A percentile compares a stretch with the other conserved stretches of the same genome.
These are phyloP conservation scores for Eupelmus urozonus DNA, from an alignment of 2,888 invertebrate genomes.

Conservation along the genomic window DNA sequence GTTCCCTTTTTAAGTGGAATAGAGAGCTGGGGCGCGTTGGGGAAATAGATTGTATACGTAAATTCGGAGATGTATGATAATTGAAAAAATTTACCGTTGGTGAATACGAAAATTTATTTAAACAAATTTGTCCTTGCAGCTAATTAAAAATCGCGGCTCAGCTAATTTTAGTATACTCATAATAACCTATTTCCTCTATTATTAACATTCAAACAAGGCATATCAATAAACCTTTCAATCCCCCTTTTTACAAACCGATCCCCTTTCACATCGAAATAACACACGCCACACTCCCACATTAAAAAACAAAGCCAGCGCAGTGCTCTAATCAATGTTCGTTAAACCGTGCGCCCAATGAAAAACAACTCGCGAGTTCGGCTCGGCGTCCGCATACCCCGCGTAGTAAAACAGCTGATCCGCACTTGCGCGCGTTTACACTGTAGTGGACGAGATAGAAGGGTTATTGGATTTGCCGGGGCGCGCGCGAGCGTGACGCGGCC, in stretches of 20 bases:
- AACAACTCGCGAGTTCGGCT: constrained; percentile 22
- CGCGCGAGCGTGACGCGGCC: background rate
- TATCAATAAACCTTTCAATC: too few species aligned
- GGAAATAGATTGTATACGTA: constrained; percentile 29
- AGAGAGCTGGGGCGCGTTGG: constrained; percentile 14
- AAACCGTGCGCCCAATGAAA: constrained; percentile 59
- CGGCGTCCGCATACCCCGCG: background rate
- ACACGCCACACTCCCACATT: background rate
- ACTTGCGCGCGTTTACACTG: background rate
- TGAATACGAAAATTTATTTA: too few species aligned
- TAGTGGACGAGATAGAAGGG: constrained; percentile 6
- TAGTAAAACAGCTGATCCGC: constrained; percentile 59
- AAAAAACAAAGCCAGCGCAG: background rate
- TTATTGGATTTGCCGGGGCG: constrained; percentile 59
- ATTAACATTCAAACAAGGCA: too few species aligned
- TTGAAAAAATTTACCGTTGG: too few species aligned
- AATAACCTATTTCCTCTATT: too few species aligned
- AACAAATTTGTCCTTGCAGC: too few species aligned
- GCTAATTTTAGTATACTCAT: too few species aligned
- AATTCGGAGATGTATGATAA: too few species aligned
- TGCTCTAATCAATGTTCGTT: constrained; percentile 68
- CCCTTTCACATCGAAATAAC: too few species aligned
- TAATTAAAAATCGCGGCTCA: too few species aligned
- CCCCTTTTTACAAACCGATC: too few species aligned
- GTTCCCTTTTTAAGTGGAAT: background rate